Base-by-base conservation (phyloP, 2,888 invertebrate species). In the Microplitis manilae region DNA sequence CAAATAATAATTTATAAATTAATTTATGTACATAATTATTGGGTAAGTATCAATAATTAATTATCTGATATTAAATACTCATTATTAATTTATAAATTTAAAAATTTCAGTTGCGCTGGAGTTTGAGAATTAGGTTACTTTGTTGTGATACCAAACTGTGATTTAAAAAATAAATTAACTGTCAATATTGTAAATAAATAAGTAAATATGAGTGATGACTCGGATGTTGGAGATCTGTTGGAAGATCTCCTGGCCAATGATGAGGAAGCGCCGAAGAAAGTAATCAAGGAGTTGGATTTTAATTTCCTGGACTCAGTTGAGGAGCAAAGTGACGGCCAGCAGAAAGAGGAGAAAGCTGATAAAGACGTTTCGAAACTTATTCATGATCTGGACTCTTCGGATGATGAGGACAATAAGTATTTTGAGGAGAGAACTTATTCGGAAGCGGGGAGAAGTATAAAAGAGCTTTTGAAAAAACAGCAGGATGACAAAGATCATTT, bases 321-420 rank as follows among this genome's bases (percentile, higher is more conserved):
- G 4, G 30, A 30, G 30, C 30, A 30, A 30, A 30, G 30, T 30
- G 30, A 30, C 30, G 30, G 30, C 30, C 30, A 30, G 30, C 30
- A 30, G 30, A 30, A 30, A 30, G 30, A 30, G 30, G 30, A 30
- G 0, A 30, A 30, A 30, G 30, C 4, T 30, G 77, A 65, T 61
- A 65, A 82, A 20, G 20, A 40, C 4, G 6, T 15, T 30, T 60
- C 74, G 8, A 39, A 8, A 89, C 82, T 87, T 90, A 68, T 85
- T 94, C 71, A 89, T 6, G 93, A 93, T 81, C 92, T 92, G 0
- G 95, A 96, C 87, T 95, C 95, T 0, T 96, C 96, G 0, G 96
- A 96, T 83, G 96, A 96, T 80, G 96, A 96, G 88, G 95, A 94
- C 82, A 93, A 93, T 80, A 92, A 93, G 84, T 94, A 95, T 90